Evolutionary conservation across 2,113 vertebrate genomes (phyloP).

Genomic region (Entomyzon cyanotis): DNA sequence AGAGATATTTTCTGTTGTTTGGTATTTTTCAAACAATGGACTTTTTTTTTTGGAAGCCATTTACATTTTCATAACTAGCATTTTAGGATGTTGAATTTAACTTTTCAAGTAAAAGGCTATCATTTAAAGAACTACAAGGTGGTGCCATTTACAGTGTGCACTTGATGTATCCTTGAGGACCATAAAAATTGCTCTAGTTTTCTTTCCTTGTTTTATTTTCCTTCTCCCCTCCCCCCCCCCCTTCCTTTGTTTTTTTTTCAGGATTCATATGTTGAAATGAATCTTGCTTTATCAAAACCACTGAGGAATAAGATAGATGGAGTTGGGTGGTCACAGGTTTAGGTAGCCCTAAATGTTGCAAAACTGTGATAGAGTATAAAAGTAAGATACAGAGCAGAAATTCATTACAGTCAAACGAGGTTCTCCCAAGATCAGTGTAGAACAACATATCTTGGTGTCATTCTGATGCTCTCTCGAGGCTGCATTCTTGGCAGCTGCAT

Average conservation of each 20-base stretch:
- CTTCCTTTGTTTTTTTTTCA: rapidly evolving
- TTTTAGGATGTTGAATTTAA: not conserved
- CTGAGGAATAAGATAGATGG: not conserved
- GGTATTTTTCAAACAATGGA: not conserved
- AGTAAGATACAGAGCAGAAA: not conserved
- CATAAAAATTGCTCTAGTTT: not conserved
- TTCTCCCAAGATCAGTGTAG: not conserved
- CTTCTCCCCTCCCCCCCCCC: too few relatives aligned
- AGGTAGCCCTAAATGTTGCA: not conserved
- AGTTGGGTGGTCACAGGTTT: not conserved
- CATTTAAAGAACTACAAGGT: not conserved
- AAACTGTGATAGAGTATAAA: not conserved
- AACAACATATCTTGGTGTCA: not conserved
- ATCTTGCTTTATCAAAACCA: not conserved
- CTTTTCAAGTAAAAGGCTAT: not conserved
- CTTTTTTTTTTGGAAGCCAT: not conserved
- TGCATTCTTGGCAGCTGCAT: slow-evolving; percentile 17
- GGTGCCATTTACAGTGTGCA: not conserved
- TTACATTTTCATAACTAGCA: not conserved
- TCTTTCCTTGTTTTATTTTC: not conserved
- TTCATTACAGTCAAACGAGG: not conserved
- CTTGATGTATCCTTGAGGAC: not conserved
- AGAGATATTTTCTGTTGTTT: not conserved
- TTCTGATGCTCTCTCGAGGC: slow-evolving; percentile 35
- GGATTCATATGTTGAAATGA: not conserved